phyloP scores from a whole-genome alignment of 2,797 vertebrate genomes.

The Hoplostethus atlanticus region DNA sequence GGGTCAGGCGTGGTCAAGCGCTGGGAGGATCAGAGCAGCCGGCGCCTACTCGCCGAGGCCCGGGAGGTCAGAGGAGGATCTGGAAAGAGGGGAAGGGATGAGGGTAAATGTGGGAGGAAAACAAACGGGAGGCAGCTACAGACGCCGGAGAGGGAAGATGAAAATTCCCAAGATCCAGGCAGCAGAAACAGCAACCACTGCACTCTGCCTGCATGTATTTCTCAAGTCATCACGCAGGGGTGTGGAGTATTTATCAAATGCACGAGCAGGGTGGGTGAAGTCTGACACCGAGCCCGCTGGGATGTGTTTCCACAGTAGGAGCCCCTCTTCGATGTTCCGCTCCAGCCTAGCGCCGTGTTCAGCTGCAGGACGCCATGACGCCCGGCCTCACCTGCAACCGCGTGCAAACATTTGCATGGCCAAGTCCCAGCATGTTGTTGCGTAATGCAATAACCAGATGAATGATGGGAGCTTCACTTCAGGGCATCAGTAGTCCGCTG shows the following conservation, averaged over 20 bases:
- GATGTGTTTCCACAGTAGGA: not conserved
- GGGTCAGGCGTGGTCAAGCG: slow-evolving; percentile 67
- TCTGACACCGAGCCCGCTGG: slow-evolving; percentile 1
- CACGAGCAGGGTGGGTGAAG: not conserved
- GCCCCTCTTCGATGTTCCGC: too few relatives aligned
- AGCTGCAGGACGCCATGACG: slow-evolving; percentile 44
- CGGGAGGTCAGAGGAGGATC: slow-evolving; percentile 53
- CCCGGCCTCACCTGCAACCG: slow-evolving; percentile 41
- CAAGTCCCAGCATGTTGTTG: slow-evolving; percentile 30
- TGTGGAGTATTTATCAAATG: slow-evolving; percentile 7
- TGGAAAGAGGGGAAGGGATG: slow-evolving; percentile 1
- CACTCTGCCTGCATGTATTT: slow-evolving; percentile 27
- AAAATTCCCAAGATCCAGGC: too few relatives aligned
- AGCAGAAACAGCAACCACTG: not conserved
- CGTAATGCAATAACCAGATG: slow-evolving; percentile 62
- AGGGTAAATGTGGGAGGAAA: too few relatives aligned
- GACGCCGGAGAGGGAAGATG: too few relatives aligned
- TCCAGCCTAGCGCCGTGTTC: too few relatives aligned
- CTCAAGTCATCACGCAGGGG: not conserved
- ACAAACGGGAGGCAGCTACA: too few relatives aligned
- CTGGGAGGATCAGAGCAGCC: slow-evolving; percentile 70
- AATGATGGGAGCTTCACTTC: slow-evolving; percentile 45
- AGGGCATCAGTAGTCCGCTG: slow-evolving; percentile 32
- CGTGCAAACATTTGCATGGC: slow-evolving; percentile 60
- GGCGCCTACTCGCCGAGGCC: slow-evolving; percentile 73